Percentiles rank a stretch among this genome's conserved stretches.
Conservation (phyloP, 2,797 vertebrate genomes). For the Enteromius treurensis region DNA sequence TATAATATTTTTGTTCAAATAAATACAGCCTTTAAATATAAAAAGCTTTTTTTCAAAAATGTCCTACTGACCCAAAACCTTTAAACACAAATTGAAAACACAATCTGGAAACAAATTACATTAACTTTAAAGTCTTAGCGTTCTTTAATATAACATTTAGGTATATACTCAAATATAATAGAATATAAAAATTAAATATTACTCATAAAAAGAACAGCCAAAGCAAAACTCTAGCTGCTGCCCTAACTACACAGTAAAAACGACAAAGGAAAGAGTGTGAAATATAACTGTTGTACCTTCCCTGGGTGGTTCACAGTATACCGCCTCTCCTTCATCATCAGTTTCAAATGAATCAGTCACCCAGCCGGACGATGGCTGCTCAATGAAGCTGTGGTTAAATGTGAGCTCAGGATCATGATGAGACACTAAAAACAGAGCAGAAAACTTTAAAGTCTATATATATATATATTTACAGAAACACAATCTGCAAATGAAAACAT, state of each 20-base stretch:
- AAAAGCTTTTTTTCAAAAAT: background rate
- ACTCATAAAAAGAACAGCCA: background rate
- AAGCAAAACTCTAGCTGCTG: background rate
- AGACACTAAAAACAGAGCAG: conserved; percentile 79
- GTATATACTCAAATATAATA: background rate
- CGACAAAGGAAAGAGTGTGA: background rate
- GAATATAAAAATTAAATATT: background rate
- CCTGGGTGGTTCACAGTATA: conserved; percentile 88
- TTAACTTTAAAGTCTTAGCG: no score
- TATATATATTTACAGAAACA: background rate
- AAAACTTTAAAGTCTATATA: conserved; percentile 17
- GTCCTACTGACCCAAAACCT: background rate
- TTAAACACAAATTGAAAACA: background rate
- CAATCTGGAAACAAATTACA: no score
- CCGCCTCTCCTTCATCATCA: conserved; percentile 82
- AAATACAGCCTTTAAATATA: background rate
- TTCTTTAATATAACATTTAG: background rate
- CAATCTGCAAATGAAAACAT: background rate
- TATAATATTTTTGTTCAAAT: background rate
- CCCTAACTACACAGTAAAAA: background rate
- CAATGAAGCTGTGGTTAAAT: conserved; percentile 98
- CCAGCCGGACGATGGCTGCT: conserved; percentile 90
- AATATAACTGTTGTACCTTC: conserved; percentile 76
- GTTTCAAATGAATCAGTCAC: conserved; percentile 89
- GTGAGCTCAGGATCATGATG: conserved; percentile 93